Base-by-base conservation (phyloP, 2,113 vertebrate genomes). In the Oreotrochilus melanogaster region DNA sequence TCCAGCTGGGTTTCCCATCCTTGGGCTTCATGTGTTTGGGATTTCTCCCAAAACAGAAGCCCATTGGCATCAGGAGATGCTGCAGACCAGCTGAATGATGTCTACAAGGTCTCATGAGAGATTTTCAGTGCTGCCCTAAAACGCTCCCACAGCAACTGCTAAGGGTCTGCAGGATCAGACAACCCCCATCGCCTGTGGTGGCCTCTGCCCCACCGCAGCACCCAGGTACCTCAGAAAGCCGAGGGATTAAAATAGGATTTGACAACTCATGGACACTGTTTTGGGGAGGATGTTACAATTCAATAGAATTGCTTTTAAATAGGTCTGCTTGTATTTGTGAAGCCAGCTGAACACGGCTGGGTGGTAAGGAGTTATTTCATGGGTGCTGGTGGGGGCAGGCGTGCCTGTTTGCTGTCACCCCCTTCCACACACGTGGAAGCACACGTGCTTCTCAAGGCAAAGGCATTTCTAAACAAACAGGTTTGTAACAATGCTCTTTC, bases 331-430 rank as follows among this genome's bases (percentile, higher is more conserved):
- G n/a, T 43, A 3, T 39, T 56, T 16, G 58, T 70, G 50, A 64
- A 69, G 70, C 28, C 4, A 2, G 14, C 39, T 18, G 80, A 43
- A 28, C 18, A 25, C 25, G 1, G 4, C 10, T 1, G 27, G 18
- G 2, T 0, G 15, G 58, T 47, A 70, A 54, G 78, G 28, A 7
- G 4, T 76, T 61, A 30, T 30, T 78, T 51, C 51, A 5, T 4
- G 19, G 0, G 48, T 16, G 1, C 6, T 8, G 48, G 64, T 0
- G 0, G 19, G 0, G 1, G 78, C 87, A 30, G 58, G n/a, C 58
- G 9, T 18, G 69, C 50, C 0, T 0, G 24, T 64, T 82, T 60
- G 60, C 71, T 45, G 51, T 13, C 5, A 11, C 24, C 60, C 57
- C 78, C 22, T 21, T 48, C 84, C 3, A n/a, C n/a, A n/a, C n/a